Evolutionary conservation across 2,888 invertebrate genomes (phyloP).

Genomic region (Monoplex corrugatus): DNA sequence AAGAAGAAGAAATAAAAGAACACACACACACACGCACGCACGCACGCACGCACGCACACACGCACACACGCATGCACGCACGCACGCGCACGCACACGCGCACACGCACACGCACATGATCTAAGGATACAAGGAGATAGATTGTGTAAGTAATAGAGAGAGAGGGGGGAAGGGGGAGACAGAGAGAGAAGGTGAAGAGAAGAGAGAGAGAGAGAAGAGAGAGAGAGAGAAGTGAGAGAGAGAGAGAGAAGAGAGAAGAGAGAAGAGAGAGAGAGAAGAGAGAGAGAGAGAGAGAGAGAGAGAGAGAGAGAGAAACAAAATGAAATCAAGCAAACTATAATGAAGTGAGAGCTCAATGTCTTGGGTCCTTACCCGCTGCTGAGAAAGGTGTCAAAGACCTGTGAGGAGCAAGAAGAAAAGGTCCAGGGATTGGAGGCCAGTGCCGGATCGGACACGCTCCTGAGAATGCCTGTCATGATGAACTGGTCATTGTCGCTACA

Average conservation of each 20-base stretch:
- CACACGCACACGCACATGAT: no score
- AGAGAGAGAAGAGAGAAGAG: no score
- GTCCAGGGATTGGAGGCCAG: conserved; percentile 22
- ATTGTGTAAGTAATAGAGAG: no score
- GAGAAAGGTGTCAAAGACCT: neutral
- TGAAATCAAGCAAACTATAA: neutral
- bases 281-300: no score
- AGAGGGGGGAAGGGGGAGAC: no score
- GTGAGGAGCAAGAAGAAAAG: conserved; percentile 14
- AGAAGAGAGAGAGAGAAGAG: no score
- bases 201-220: no score
- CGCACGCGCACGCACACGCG: neutral
- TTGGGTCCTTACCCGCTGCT: neutral
- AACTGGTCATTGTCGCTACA: neutral
- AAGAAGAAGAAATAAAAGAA: no score
- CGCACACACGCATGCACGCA: neutral
- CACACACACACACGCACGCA: neutral
- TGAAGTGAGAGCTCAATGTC: neutral
- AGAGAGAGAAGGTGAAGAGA: no score
- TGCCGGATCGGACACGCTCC: neutral
- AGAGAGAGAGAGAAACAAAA: neutral
- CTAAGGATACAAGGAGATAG: no score
- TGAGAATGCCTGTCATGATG: conserved; percentile 11
- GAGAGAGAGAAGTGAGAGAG: no score
- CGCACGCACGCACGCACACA: neutral